phyloP scores from a whole-genome alignment of 2,113 vertebrate genomes.

The Reinhardtius hippoglossoides region DNA sequence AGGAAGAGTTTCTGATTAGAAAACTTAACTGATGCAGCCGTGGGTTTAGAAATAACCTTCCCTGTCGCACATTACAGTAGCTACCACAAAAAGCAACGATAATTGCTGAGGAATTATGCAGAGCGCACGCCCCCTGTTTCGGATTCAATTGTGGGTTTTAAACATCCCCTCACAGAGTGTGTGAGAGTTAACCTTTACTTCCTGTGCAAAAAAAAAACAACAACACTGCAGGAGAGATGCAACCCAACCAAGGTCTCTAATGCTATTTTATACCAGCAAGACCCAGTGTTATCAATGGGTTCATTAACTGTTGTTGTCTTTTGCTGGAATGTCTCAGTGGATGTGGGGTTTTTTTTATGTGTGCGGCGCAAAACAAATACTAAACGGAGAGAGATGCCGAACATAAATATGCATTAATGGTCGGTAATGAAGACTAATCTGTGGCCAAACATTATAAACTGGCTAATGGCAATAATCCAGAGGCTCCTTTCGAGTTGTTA shows the following conservation, averaged over 20 bases:
- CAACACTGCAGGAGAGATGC: neutral
- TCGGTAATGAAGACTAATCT: slow-evolving; percentile 31
- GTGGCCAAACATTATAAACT: slow-evolving; percentile 21
- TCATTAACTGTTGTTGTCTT: slow-evolving; percentile 41
- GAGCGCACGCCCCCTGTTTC: neutral
- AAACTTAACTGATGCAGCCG: neutral
- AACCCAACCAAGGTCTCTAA: slow-evolving; percentile 7
- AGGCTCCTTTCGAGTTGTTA: neutral
- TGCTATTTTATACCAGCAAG: slow-evolving; percentile 38
- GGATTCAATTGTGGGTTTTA: neutral
- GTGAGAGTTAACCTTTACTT: neutral
- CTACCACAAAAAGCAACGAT: too few species aligned
- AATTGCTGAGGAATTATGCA: neutral
- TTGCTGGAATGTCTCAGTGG: neutral
- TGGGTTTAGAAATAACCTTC: neutral
- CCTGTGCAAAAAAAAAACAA: neutral
- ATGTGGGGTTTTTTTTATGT: slow-evolving; percentile 12
- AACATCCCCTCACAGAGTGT: neutral
- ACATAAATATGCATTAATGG: slow-evolving; percentile 21
- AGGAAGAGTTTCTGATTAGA: neutral
- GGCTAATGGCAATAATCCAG: slow-evolving; percentile 22
- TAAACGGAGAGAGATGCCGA: slow-evolving; percentile 10
- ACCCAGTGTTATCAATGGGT: slow-evolving; percentile 31
- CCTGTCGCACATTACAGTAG: neutral
- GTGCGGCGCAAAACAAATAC: slow-evolving; percentile 10